phyloP scores from a whole-genome alignment of 2,113 vertebrate genomes.

The Illadopsis cleaveri region DNA sequence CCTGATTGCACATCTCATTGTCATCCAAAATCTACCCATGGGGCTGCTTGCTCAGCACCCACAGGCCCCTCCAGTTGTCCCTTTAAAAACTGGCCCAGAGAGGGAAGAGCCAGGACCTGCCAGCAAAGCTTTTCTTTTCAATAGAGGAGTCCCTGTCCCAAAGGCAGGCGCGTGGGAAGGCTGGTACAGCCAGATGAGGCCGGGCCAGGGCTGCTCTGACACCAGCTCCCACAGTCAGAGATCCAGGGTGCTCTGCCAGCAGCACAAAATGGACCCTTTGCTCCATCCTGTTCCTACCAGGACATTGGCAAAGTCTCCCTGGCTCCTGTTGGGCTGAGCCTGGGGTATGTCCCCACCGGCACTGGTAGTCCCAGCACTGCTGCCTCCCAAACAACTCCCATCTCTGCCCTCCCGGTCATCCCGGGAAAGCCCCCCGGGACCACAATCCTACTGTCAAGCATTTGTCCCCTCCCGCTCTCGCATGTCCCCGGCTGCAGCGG shows the following conservation, averaged over 20 bases:
- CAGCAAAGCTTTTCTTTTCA: neutral
- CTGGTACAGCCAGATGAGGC: constrained; percentile 11
- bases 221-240: neutral
- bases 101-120: neutral
- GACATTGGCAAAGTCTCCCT: neutral
- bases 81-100: neutral
- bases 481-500: neutral
- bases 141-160: neutral
- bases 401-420: neutral
- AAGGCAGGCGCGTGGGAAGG: neutral
- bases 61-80: neutral
- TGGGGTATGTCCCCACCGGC: accelerated
- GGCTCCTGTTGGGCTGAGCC: neutral
- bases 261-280: neutral
- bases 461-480: neutral
- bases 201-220: neutral
- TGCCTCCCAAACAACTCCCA: too few species aligned
- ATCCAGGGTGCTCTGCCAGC: neutral
- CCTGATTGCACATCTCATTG: neutral
- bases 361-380: neutral
- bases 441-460: neutral
- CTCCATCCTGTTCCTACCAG: neutral
- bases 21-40: neutral
- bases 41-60: neutral
- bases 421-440: too few species aligned